A percentile compares a stretch with the other conserved stretches of the same genome.
These are phyloP conservation scores for Mionectes macconnelli DNA, from an alignment of 2,113 vertebrate genomes.

Conservation along the genomic window DNA sequence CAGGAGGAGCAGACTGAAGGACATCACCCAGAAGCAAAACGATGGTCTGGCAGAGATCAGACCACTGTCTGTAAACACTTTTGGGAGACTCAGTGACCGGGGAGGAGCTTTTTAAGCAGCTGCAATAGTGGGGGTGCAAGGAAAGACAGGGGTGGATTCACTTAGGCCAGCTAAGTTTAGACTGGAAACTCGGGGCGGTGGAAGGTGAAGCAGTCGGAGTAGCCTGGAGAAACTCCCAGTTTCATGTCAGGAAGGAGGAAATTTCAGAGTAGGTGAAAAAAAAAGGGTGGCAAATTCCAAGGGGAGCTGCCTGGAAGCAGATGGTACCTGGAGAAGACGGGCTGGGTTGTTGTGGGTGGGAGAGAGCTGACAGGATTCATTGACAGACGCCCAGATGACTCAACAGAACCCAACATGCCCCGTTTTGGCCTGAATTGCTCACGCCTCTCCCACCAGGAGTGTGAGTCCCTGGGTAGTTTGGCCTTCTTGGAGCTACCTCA, in stretches of 20 bases:
- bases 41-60: neutral
- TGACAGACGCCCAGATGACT: neutral
- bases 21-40: neutral
- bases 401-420: neutral
- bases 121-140: neutral
- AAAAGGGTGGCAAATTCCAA: neutral
- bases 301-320: neutral
- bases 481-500: neutral
- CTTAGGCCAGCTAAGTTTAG: neutral
- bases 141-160: neutral
- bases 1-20: neutral
- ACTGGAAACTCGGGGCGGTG: neutral
- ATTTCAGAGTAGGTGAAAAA: neutral
- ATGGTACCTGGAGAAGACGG: neutral
- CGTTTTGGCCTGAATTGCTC: neutral
- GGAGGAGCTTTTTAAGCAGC: neutral
- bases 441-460: neutral
- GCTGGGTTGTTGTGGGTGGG: neutral
- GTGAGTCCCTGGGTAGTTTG: neutral
- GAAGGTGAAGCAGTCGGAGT: neutral
- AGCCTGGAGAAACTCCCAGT: neutral
- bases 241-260: neutral
- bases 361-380: neutral
- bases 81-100: neutral
- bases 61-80: neutral